Conservation (phyloP, 64 coral and sea anemone genomes). For the Anthopleura sola region DNA sequence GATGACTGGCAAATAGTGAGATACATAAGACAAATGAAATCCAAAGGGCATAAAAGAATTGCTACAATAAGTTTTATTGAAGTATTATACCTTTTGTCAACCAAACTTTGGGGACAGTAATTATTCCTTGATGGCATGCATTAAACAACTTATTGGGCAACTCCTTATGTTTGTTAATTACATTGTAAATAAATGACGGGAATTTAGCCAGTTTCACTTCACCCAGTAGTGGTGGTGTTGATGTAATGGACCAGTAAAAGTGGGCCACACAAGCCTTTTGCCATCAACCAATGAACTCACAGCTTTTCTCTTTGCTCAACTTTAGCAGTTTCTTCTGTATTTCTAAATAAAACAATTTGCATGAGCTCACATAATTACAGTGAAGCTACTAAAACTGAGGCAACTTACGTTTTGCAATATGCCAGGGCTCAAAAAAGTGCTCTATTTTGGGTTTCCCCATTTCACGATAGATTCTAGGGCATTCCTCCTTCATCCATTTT, state of each 20-base stretch:
- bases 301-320: too few relatives aligned
- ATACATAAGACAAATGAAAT: too few relatives aligned
- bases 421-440: constrained; percentile 41
- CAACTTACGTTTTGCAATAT: constrained; percentile 9
- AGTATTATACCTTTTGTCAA: constrained; percentile 44
- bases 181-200: constrained; percentile 44
- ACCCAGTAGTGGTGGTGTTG: constrained; percentile 40
- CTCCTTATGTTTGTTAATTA: constrained; percentile 37
- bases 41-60: too few relatives aligned
- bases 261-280: constrained; percentile 48
- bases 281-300: constrained; percentile 30
- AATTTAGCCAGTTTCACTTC: constrained; percentile 64
- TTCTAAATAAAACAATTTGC: not conserved
- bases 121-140: constrained; percentile 30
- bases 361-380: not conserved
- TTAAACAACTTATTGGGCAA: constrained; percentile 45
- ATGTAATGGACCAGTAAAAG: constrained; percentile 52
- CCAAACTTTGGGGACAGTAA: constrained; percentile 10
- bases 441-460: not conserved
- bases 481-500: constrained; percentile 17
- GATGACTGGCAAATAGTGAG: too few relatives aligned
- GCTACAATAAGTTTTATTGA: too few relatives aligned
- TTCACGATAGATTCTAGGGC: constrained; percentile 9
- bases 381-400: not conserved
- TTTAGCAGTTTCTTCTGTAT: too few relatives aligned